A percentile compares a stretch with the other conserved stretches of the same genome.
These are phyloP conservation scores for Pilophorus perplexus DNA, from an alignment of 2,888 invertebrate species.

Conservation along the genomic window DNA sequence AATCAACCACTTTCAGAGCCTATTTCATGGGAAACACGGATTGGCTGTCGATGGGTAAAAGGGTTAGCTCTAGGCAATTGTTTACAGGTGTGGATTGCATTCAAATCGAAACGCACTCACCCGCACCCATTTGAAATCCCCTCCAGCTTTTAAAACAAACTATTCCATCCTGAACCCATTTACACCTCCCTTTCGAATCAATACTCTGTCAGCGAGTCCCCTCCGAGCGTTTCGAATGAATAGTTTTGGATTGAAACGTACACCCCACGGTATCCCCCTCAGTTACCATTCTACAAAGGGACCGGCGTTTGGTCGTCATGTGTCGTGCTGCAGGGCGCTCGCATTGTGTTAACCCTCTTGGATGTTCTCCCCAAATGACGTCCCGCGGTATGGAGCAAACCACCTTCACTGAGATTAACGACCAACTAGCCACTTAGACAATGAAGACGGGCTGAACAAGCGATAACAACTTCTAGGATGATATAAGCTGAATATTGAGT, in stretches of 20 bases:
- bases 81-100: conserved; percentile 29
- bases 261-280: conserved; percentile 19
- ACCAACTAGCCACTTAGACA: too few species aligned
- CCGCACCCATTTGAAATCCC: conserved; percentile 19
- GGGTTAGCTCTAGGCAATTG: conserved; percentile 1
- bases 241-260: conserved; percentile 40
- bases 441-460: too few species aligned
- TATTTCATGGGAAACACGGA: too few species aligned
- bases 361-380: too few species aligned
- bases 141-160: conserved; percentile 34
- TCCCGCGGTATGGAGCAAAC: too few species aligned
- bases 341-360: too few species aligned
- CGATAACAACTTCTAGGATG: too few species aligned
- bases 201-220: conserved; percentile 5
- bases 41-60: too few species aligned
- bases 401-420: too few species aligned
- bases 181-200: conserved; percentile 32
- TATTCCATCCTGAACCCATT: conserved; percentile 19
- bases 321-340: conserved; percentile 17
- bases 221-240: conserved; percentile 31
- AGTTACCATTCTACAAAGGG: conserved; percentile 7
- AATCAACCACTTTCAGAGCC: too few species aligned
- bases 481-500: too few species aligned
- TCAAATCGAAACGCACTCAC: conserved; percentile 15
- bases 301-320: conserved; percentile 15